Evolutionary conservation across 2,888 invertebrate genomes (phyloP).

Genomic region (Macrosiphum euphorbiae): DNA sequence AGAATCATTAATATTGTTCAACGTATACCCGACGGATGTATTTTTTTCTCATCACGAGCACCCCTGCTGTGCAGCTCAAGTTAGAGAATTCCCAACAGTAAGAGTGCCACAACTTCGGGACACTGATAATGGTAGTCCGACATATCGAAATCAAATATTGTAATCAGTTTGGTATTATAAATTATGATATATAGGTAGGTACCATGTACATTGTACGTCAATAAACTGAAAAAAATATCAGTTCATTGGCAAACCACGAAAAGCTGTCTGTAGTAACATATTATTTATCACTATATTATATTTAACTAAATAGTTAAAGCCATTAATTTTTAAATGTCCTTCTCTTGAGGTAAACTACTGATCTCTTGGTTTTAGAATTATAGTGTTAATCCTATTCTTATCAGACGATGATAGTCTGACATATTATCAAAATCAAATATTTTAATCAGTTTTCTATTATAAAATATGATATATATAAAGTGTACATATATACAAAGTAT

Average conservation of each 20-base stretch:
- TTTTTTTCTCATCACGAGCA: slow-evolving; percentile 1
- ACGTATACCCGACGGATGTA: neutral
- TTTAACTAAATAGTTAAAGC: neutral
- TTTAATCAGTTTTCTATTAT: neutral
- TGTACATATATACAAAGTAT: no score
- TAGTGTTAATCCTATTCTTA: neutral
- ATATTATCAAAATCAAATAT: neutral
- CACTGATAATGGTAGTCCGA: neutral
- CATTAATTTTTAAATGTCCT: neutral
- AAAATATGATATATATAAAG: neutral
- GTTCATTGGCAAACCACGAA: neutral
- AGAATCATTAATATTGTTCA: slow-evolving; percentile 22
- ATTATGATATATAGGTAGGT: neutral
- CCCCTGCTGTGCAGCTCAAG: neutral
- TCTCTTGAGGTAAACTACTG: no score
- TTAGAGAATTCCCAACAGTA: neutral
- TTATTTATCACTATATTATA: neutral
- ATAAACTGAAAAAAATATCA: neutral
- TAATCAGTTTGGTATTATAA: neutral
- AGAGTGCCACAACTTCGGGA: neutral
- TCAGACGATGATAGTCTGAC: neutral
- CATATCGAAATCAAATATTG: neutral
- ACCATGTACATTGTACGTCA: neutral
- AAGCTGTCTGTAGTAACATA: neutral
- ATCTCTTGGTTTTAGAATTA: no score